Percentiles rank a stretch among this genome's conserved stretches.
Conservation (phyloP, 2,113 vertebrate genomes). For the Electrona antarctica region DNA sequence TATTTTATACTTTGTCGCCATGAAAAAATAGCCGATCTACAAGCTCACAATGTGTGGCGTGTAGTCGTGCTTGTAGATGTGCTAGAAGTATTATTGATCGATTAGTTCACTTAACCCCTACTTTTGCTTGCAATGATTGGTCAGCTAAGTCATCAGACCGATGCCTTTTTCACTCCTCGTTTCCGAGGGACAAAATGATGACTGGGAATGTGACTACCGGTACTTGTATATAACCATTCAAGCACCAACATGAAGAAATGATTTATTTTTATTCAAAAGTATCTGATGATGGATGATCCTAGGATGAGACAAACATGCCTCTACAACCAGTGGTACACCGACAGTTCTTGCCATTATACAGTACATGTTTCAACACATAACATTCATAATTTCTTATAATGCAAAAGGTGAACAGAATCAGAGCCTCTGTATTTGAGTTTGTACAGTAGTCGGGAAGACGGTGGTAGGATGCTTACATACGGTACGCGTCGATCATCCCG, state of each 20-base stretch:
- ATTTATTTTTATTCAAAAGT: slow-evolving; percentile 46
- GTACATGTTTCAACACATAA: slow-evolving; percentile 33
- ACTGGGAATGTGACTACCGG: not conserved
- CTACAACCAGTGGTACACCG: slow-evolving; percentile 9
- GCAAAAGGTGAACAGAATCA: slow-evolving; percentile 3
- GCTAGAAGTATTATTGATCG: too few species aligned
- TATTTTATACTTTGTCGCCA: too few species aligned
- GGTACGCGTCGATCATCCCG: not conserved
- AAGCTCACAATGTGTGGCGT: too few species aligned
- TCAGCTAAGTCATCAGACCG: too few species aligned
- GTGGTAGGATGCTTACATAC: slow-evolving; percentile 18
- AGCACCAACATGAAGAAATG: slow-evolving; percentile 26
- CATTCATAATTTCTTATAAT: slow-evolving; percentile 11
- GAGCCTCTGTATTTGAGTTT: slow-evolving; percentile 16
- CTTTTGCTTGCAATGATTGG: too few species aligned
- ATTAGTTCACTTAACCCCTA: too few species aligned
- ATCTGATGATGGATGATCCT: slow-evolving; percentile 25
- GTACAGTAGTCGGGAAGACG: slow-evolving; percentile 29
- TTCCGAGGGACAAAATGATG: not conserved
- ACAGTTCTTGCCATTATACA: slow-evolving; percentile 20
- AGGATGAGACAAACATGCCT: slow-evolving; percentile 16
- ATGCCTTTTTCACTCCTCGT: too few species aligned
- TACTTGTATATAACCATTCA: slow-evolving; percentile 4
- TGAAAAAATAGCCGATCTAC: too few species aligned
- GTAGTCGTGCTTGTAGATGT: too few species aligned